Percentiles rank a stretch among this genome's conserved stretches.
These are phyloP conservation scores for Phortica okadai DNA, from an alignment of 2,888 invertebrate species.

Conservation along the genomic window DNA sequence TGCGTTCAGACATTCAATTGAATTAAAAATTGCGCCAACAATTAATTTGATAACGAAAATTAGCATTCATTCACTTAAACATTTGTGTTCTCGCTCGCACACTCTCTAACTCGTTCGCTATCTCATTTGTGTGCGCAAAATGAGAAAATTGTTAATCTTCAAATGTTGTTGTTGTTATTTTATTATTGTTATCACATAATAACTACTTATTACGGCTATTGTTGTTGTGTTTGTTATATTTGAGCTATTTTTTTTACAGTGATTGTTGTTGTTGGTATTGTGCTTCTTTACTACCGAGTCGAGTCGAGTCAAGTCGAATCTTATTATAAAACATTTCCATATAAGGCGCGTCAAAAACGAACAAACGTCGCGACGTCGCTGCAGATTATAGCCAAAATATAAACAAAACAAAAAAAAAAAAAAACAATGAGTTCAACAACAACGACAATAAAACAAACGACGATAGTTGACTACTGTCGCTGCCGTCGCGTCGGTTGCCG, in stretches of 20 bases:
- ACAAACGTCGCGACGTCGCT: constrained; percentile 6
- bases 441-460: constrained; percentile 10
- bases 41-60: background rate
- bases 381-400: constrained; percentile 18
- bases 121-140: background rate
- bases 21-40: background rate
- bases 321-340: constrained; percentile 24
- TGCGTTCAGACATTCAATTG: background rate
- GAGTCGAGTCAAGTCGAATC: background rate
- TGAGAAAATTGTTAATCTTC: background rate
- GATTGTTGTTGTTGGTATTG: background rate
- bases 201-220: constrained; percentile 7
- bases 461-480: background rate
- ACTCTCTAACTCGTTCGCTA: background rate
- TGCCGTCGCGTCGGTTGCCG: background rate
- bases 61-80: constrained; percentile 17
- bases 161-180: constrained; percentile 2
- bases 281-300: constrained; percentile 19
- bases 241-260: background rate
- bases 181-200: constrained; percentile 23
- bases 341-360: constrained; percentile 19
- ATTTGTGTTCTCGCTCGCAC: constrained; percentile 1
- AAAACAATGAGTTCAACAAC: constrained; percentile 13
- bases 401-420: background rate
- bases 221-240: constrained; percentile 8